phyloP scores from a whole-genome alignment of 2,113 vertebrate species.

The Oreotrochilus melanogaster region DNA sequence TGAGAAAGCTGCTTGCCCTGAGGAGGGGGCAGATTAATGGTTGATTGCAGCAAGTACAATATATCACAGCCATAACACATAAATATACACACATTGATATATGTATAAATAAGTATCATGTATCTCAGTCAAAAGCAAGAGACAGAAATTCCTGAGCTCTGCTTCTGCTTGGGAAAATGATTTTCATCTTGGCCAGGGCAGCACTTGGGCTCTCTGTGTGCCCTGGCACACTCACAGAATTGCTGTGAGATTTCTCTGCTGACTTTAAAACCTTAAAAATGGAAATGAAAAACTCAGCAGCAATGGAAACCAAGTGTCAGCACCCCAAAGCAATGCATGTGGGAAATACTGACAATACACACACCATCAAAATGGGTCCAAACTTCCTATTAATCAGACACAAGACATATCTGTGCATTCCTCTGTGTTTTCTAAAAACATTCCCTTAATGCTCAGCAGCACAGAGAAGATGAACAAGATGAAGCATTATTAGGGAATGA shows the following conservation, averaged over 20 bases:
- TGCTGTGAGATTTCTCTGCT: neutral
- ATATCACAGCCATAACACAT: neutral
- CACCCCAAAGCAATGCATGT: neutral
- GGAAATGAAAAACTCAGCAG: neutral
- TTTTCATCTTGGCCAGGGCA: neutral
- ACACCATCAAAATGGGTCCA: neutral
- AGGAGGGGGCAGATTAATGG: neutral
- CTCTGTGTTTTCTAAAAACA: neutral
- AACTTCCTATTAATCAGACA: neutral
- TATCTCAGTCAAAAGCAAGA: neutral
- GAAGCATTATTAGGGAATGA: neutral
- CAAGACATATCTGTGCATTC: neutral
- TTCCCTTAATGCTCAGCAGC: neutral
- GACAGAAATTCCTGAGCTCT: neutral
- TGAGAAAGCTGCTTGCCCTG: neutral
- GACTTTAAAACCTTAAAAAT: neutral
- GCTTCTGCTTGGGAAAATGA: neutral
- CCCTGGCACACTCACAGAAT: rapidly evolving
- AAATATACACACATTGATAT: no score
- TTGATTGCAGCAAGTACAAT: neutral
- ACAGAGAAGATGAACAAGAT: neutral
- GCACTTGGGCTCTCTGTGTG: neutral
- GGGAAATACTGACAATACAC: neutral
- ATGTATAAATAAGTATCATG: no score
- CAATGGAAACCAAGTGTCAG: neutral